Base-by-base conservation (phyloP, 1,140 invertebrate species). In the Dysdera silvatica region DNA sequence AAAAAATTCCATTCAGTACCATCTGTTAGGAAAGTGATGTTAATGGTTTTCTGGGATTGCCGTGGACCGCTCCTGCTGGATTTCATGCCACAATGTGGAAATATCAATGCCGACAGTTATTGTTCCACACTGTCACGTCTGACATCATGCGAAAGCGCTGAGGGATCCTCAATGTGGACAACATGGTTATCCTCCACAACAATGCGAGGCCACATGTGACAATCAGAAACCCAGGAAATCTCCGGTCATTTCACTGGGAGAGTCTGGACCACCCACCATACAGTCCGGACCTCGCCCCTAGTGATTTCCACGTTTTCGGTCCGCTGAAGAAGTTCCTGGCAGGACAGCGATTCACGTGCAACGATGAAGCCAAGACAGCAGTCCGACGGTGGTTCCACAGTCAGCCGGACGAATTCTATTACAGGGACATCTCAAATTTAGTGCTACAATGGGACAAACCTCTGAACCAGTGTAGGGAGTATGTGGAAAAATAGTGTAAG, bases 341-440 rank as follows among this genome's bases (percentile, higher is more conserved):
- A 49, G 47, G 47, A 49, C 47, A 49, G 47, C 20, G 16, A 23
- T 49, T 49, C 24, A 49, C n/a, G 18, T 49, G 47, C 18, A 49
- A n/a, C 4, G 24, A 49, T 26, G 18, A 49, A 49, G 18, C 24
- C 47, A 49, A 49, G 3, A 49, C 20, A 6, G 24, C 26, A 2
- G 26, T 28, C 8, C 24, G 8, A 26, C 18, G n/a, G 20, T 28
- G 24, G 26, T 18, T 37, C n/a, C n/a, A n/a, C n/a, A n/a, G n/a
- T n/a, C n/a, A n/a, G n/a, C n/a, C n/a, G n/a, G n/a, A n/a, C n/a
- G n/a, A n/a, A n/a, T n/a, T n/a, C n/a, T n/a, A n/a, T n/a, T n/a
- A n/a, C n/a, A n/a, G n/a, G n/a, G n/a, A n/a, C n/a, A n/a, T n/a
- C n/a, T n/a, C n/a, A n/a, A n/a, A n/a, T n/a, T n/a, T n/a, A n/a